phyloP scores from a whole-genome alignment of 53 echinoderm and acorn worm species.

The Actinopyga echinites region DNA sequence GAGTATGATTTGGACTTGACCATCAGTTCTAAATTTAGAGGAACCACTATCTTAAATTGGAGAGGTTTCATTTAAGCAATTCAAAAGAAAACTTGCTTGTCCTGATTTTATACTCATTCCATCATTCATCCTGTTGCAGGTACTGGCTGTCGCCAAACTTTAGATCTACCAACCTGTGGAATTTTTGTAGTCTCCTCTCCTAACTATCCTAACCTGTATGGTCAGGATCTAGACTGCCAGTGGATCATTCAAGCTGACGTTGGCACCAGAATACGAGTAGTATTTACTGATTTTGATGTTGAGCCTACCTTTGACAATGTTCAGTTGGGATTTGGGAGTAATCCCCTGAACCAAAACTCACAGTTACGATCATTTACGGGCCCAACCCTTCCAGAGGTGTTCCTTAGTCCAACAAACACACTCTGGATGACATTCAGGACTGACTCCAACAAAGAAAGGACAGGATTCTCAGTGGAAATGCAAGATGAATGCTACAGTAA shows the following conservation, averaged over 20 bases:
- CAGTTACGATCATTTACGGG: conserved; percentile 15
- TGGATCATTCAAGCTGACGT: conserved; percentile 51
- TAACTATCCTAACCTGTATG: conserved; percentile 63
- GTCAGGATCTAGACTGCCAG: conserved; percentile 43
- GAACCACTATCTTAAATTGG: too few relatives aligned
- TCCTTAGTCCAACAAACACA: conserved; percentile 36
- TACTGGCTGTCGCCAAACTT: conserved; percentile 20
- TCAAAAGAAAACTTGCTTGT: background rate
- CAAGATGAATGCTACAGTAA: conserved; percentile 86
- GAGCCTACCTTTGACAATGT: conserved; percentile 52
- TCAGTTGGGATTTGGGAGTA: conserved; percentile 42
- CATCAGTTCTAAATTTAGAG: too few relatives aligned
- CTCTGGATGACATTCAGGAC: conserved; percentile 73
- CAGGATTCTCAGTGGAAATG: conserved; percentile 68
- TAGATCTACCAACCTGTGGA: conserved; percentile 7
- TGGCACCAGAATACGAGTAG: conserved; percentile 48
- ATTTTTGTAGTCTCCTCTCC: conserved; percentile 31
- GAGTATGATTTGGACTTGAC: too few relatives aligned
- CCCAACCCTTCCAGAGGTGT: conserved; percentile 4
- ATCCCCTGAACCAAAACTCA: background rate
- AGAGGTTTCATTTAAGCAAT: too few relatives aligned
- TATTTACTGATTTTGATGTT: conserved; percentile 50
- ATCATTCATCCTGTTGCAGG: background rate
- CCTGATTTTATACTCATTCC: background rate
- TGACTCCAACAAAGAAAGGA: conserved; percentile 54